Evolutionary conservation across 1,140 invertebrate species (phyloP).

Genomic region (Bombyx mandarina): DNA sequence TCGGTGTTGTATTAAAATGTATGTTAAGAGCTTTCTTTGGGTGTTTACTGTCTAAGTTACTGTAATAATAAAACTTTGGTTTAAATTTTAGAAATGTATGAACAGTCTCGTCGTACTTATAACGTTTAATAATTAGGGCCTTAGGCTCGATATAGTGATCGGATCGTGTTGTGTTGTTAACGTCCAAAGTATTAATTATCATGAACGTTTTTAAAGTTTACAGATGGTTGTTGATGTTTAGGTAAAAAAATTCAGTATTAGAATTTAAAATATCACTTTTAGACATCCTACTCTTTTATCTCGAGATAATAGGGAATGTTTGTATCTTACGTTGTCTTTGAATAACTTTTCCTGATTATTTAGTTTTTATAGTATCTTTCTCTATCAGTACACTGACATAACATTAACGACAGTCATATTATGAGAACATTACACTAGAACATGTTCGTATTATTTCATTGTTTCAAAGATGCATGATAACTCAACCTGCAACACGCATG

Average conservation of each 20-base stretch:
- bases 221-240: constrained; percentile 67
- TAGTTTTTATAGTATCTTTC: constrained; percentile 43
- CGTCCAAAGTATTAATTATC: constrained; percentile 24
- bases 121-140: constrained; percentile 35
- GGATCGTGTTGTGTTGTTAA: constrained; percentile 30
- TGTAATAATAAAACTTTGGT: constrained; percentile 5
- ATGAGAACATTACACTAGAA: constrained; percentile 32
- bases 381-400: constrained; percentile 50
- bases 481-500: not conserved
- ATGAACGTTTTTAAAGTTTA: constrained; percentile 50
- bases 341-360: constrained; percentile 21
- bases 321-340: constrained; percentile 13
- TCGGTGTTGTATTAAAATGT: constrained; percentile 52
- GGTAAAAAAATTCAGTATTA: constrained; percentile 59
- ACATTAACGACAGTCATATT: constrained; percentile 43
- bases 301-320: constrained; percentile 22
- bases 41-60: constrained; percentile 38
- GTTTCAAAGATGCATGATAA: constrained; percentile 7
- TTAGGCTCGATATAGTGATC: constrained; percentile 36
- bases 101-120: constrained; percentile 17
- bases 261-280: constrained; percentile 23
- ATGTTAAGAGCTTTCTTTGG: constrained; percentile 51
- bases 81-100: not conserved
- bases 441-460: constrained; percentile 14
- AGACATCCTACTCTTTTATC: constrained; percentile 20